Percentiles rank a stretch among this genome's conserved stretches.
Evolutionary conservation across 2,888 invertebrate genomes (phyloP).

Genomic region (Achlya flavicornis): DNA sequence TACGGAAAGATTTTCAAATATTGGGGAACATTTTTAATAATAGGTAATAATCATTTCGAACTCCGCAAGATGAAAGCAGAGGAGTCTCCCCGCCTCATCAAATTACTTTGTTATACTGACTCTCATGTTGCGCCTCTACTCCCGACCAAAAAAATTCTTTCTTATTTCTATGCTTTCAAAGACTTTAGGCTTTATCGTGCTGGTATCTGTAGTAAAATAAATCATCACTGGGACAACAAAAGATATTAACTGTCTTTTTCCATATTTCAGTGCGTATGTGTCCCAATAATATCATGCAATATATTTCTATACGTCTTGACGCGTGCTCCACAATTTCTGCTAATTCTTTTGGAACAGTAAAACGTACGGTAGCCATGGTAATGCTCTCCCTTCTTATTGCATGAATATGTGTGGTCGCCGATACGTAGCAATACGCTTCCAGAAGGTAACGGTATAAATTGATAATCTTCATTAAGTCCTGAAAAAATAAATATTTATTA

Average conservation of each 20-base stretch:
- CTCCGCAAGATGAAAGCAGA: too few relatives aligned
- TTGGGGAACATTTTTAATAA: too few relatives aligned
- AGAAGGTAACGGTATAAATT: conserved; percentile 33
- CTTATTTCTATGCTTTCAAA: too few relatives aligned
- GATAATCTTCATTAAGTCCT: not conserved
- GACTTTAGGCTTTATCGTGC: too few relatives aligned
- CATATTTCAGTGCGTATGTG: conserved; percentile 39
- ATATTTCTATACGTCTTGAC: conserved; percentile 46
- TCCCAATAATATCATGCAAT: conserved; percentile 31
- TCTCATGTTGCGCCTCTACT: too few relatives aligned
- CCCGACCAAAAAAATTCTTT: too few relatives aligned
- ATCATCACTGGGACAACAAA: not conserved
- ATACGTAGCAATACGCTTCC: conserved; percentile 46
- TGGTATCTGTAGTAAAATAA: too few relatives aligned
- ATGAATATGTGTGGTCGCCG: conserved; percentile 50
- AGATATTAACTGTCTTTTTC: not conserved
- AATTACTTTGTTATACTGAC: too few relatives aligned
- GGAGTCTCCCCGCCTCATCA: too few relatives aligned
- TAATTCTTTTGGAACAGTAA: conserved; percentile 63
- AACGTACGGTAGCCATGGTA: conserved; percentile 45
- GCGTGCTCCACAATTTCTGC: conserved; percentile 53
- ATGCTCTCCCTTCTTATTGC: conserved; percentile 42
- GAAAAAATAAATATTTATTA: too few relatives aligned
- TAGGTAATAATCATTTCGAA: too few relatives aligned
- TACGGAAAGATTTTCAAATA: too few relatives aligned